Conservation (phyloP, 2,113 vertebrate species). For the Antigone vipio region DNA sequence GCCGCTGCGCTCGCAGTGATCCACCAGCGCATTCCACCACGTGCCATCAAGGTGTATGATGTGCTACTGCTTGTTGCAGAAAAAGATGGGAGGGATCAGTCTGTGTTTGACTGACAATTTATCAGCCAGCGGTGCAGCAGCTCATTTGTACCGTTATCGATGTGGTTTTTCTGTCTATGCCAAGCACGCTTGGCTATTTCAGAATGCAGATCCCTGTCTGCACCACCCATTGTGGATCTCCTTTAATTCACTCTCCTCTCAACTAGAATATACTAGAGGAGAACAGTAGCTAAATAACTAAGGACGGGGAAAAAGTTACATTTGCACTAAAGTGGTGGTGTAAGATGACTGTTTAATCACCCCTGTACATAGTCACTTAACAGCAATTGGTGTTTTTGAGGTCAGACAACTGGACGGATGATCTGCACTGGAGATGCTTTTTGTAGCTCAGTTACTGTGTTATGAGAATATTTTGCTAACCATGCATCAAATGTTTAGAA, state of each 20-base stretch:
- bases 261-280: background rate
- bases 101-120: background rate
- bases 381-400: background rate
- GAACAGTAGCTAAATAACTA: background rate
- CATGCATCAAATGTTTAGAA: background rate
- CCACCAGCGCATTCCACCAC: background rate
- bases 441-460: background rate
- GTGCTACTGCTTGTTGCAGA: background rate
- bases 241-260: background rate
- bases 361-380: background rate
- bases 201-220: background rate
- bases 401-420: background rate
- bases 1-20: rapidly evolving
- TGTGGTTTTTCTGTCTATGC: background rate
- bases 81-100: background rate
- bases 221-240: background rate
- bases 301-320: background rate
- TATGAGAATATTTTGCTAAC: background rate
- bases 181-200: background rate
- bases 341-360: background rate
- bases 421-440: background rate
- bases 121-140: background rate
- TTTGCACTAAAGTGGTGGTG: background rate
- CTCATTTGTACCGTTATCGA: background rate
- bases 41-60: rapidly evolving